These are phyloP conservation scores for Neelides folsomi DNA, from an alignment of 2,888 invertebrate species.

Conservation along the genomic window DNA sequence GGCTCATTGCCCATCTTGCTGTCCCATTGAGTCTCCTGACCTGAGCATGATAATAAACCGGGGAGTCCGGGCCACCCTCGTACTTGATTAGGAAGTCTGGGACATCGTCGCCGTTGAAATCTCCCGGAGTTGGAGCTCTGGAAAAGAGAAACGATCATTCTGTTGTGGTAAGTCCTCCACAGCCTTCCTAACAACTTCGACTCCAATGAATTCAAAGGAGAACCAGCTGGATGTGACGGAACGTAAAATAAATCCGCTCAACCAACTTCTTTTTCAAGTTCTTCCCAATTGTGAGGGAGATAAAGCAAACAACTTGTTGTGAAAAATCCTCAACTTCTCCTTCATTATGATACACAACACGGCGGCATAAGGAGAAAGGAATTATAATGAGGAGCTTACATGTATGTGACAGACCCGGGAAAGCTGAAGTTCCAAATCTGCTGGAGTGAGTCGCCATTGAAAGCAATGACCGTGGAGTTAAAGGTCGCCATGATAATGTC, in stretches of 20 bases:
- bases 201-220: too few relatives aligned
- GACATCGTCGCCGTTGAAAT: constrained; percentile 59
- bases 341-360: too few relatives aligned
- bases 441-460: constrained; percentile 53
- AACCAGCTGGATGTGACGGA: too few relatives aligned
- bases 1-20: background rate
- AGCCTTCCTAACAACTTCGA: too few relatives aligned
- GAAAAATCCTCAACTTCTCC: too few relatives aligned
- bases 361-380: too few relatives aligned
- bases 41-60: constrained; percentile 59
- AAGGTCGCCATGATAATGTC: constrained; percentile 62
- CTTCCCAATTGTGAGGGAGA: too few relatives aligned
- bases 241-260: too few relatives aligned
- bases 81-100: constrained; percentile 67
- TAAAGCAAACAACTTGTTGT: too few relatives aligned
- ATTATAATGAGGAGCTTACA: constrained; percentile 35
- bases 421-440: constrained; percentile 61
- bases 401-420: constrained; percentile 52
- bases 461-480: constrained; percentile 54
- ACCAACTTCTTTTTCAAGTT: too few relatives aligned
- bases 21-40: constrained; percentile 36
- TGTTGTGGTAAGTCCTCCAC: background rate
- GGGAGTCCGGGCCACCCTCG: constrained; percentile 54
- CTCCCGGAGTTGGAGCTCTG: constrained; percentile 63
- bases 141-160: constrained; percentile 12